These are phyloP conservation scores for Papilio machaon DNA, from an alignment of 1,140 invertebrate species.

Conservation along the genomic window DNA sequence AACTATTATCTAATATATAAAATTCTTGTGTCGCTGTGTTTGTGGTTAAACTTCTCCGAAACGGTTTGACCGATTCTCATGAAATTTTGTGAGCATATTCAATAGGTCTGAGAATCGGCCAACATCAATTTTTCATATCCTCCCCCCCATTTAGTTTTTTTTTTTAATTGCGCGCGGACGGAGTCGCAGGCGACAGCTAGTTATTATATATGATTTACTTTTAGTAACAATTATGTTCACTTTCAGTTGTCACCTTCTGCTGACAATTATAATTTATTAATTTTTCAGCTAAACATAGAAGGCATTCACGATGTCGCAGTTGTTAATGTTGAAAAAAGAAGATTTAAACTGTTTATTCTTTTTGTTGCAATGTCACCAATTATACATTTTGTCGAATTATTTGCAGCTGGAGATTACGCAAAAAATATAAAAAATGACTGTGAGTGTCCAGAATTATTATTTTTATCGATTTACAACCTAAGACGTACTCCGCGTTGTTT, in stretches of 20 bases:
- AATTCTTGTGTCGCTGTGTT: too few species aligned
- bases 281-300: neutral
- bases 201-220: too few species aligned
- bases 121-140: too few species aligned
- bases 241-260: neutral
- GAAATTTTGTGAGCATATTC: too few species aligned
- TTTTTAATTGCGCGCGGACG: too few species aligned
- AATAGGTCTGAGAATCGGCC: too few species aligned
- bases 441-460: neutral
- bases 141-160: too few species aligned
- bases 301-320: neutral
- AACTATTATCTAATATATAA: too few species aligned
- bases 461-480: neutral
- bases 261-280: neutral
- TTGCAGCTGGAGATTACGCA: neutral
- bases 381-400: neutral
- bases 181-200: too few species aligned
- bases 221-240: too few species aligned
- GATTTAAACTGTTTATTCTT: neutral
- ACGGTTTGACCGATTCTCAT: too few species aligned
- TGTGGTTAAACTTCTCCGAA: too few species aligned
- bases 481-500: neutral
- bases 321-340: neutral
- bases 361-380: neutral
- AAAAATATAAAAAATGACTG: neutral